A percentile compares a stretch with the other conserved stretches of the same genome.
Evolutionary conservation across 2,797 vertebrate species (phyloP).

Genomic region (Notamacropus eugenii): DNA sequence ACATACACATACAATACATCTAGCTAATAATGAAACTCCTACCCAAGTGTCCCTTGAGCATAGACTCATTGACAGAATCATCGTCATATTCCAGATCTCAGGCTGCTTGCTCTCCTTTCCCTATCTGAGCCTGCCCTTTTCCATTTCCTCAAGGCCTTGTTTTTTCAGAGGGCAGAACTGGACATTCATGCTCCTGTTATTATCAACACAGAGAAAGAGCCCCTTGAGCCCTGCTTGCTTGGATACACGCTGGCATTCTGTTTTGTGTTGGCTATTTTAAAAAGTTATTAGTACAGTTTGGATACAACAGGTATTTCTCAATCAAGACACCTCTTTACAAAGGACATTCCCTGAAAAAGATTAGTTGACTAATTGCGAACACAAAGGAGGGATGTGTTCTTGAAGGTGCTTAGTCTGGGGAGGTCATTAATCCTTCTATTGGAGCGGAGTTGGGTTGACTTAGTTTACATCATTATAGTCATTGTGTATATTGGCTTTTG

Average conservation of each 20-base stretch:
- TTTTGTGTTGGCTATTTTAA: neutral
- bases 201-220: neutral
- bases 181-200: neutral
- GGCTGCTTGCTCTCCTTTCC: neutral
- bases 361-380: neutral
- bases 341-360: neutral
- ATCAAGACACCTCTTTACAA: neutral
- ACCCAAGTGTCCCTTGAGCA: neutral
- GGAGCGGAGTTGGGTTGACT: neutral
- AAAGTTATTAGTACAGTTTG: neutral
- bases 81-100: neutral
- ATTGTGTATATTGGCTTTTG: neutral
- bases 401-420: neutral
- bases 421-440: neutral
- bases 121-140: neutral
- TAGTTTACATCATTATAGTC: neutral
- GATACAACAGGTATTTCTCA: neutral
- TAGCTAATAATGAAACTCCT: neutral
- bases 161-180: too few relatives aligned
- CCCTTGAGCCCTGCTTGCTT: neutral
- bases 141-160: neutral
- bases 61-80: neutral
- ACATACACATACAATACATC: too few relatives aligned
- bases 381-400: neutral
- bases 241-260: neutral